Evolutionary conservation across 2,888 invertebrate genomes (phyloP), one percentile per base, ranked within the genome.

Genomic region (Cryptosula pallasiana): DNA sequence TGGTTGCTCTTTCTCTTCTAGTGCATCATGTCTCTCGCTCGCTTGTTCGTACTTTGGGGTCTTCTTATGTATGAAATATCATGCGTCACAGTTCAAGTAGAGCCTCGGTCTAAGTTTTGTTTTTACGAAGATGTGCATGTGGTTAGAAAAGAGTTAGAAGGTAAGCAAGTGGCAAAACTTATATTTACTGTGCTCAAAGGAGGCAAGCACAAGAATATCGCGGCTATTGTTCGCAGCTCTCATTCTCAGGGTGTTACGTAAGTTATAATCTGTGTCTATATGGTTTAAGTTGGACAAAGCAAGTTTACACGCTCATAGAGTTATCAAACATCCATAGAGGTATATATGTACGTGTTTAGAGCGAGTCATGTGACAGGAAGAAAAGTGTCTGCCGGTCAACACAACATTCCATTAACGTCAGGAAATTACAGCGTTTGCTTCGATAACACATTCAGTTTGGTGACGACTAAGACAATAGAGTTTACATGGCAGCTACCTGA

Each of bases 381-480:
- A 5, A 63, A 27, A 34, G 32, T 63, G 5, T 25, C 20, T 3
- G 32, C 63, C 16, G 63, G 63, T 29, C 20, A 27, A 5, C 32
- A 63, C 63, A 63, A 27, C 5, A 63, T 63, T 63, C 9, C 63
- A 13, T 16, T 63, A 13, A 16, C 29, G 3, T 29, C 63, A 25
- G 63, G 63, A 25, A 27, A 34, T 5, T 63, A 63, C 63, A 32
- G 25, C 29, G 3, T 63, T 9, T 63, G 63, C 32, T 63, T 63
- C 32, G 63, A 63, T 34, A 63, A 63, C 34, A 29, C 63, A 20
- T 63, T 63, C 63, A 63, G 63, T 63, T 27, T 63, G 9, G 63
- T 63, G 3, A 63, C 63, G 16, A 63, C 63, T 32, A 63, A 63
- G 32, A 63, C 63, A 13, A 32, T 63, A 9, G 63, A 63, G 34